These are phyloP conservation scores for Ellobium chinense DNA, from an alignment of 2,888 invertebrate species.

Conservation along the genomic window DNA sequence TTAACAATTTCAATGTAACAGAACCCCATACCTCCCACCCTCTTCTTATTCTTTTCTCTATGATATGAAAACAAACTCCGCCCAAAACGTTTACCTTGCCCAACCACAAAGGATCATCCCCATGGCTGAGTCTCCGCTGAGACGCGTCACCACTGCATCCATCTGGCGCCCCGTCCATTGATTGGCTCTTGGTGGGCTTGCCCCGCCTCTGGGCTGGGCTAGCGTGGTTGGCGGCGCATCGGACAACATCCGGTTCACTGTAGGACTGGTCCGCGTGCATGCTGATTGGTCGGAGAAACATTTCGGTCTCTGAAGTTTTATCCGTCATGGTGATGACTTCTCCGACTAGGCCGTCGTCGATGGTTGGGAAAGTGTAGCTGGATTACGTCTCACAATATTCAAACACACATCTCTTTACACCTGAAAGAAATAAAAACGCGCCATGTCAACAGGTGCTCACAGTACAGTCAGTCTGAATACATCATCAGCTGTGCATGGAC, in stretches of 20 bases:
- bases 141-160: not conserved
- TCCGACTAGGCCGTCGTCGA: too few species aligned
- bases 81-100: constrained; percentile 34
- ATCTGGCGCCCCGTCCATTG: constrained; percentile 6
- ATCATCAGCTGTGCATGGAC: too few species aligned
- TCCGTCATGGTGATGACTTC: not conserved
- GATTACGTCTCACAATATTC: too few species aligned
- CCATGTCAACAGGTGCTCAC: too few species aligned
- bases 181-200: constrained; percentile 13
- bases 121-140: constrained; percentile 36
- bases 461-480: too few species aligned
- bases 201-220: not conserved
- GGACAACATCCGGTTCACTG: constrained; percentile 33
- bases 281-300: constrained; percentile 11
- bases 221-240: not conserved
- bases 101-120: constrained; percentile 35
- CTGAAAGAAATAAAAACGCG: too few species aligned
- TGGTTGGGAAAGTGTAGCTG: too few species aligned
- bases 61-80: too few species aligned
- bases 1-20: too few species aligned
- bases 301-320: not conserved
- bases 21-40: too few species aligned
- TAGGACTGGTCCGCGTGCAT: not conserved
- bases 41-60: too few species aligned
- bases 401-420: not conserved